Base-by-base conservation (phyloP, 2,888 invertebrate species). In the Phrixothrix hirtus region DNA sequence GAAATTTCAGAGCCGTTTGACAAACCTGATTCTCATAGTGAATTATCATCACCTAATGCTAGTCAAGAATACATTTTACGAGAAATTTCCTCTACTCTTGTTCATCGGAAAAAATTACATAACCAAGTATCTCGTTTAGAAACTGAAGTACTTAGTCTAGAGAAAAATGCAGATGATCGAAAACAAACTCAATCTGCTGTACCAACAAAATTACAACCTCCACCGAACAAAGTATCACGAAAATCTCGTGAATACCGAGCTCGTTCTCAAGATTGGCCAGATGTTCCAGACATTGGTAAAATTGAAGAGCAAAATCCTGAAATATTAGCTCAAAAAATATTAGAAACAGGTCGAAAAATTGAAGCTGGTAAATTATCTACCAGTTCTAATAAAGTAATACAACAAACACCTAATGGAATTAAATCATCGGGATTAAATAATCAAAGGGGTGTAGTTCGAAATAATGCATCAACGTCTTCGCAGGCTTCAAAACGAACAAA, bases 291-390 rank as follows among this genome's bases (percentile, higher is more conserved):
- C 64, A 85, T 92, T 41, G 90, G 89, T 1, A 93, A 92, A 75
- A 93, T 93, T 52, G 90, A 93, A 69, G 94, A 94, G 71, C 92
- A 92, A 71, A 93, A 94, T 76, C 93, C 93, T 0, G 93, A 93
- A 74, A 83, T 93, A 41, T 77, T 93, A 43, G 93, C 93, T 0
- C 90, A 91, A 73, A 94, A 94, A 73, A 93, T 94, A 60, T 77
- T 93, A 26, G 93, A 93, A 75, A 92, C 91, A 0, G 92, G 93
- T 3, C 80, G 93, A 1, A 92, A 93, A 77, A 88, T 93, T 52
- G 93, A 94, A 76, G 91, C 92, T 2, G 89, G 88, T 29, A 88
- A 90, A 75, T 78, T 84, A 34, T 71, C 70, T 2, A 66, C 72
- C 3, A 63, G 61, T 35, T 57, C 58, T 30, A 60, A 52, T 21